Evolutionary conservation across 2,888 invertebrate genomes (phyloP).

Genomic region (Heliconius charithonia): DNA sequence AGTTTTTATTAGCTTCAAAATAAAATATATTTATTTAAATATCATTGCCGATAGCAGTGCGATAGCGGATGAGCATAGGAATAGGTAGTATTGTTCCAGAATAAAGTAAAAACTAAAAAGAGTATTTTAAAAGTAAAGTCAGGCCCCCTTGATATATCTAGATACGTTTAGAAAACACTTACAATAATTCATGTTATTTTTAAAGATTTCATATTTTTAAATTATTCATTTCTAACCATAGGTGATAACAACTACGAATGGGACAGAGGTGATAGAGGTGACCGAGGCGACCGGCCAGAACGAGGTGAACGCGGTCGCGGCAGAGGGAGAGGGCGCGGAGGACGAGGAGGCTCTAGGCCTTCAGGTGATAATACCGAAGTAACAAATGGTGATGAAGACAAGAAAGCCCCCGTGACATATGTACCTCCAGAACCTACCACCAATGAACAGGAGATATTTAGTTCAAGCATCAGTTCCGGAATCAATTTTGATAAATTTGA

Average conservation of each 20-base stretch:
- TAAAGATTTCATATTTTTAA: background rate
- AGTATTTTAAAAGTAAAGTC: background rate
- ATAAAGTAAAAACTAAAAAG: background rate
- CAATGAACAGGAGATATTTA: slow-evolving; percentile 88
- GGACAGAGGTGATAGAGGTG: slow-evolving; percentile 60
- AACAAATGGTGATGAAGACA: slow-evolving; percentile 64
- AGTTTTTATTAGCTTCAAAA: no score
- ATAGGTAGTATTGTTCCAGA: no score
- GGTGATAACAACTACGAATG: slow-evolving; percentile 43
- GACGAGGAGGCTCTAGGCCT: slow-evolving; percentile 49
- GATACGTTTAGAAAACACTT: background rate
- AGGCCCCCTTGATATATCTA: background rate
- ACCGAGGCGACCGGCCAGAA: slow-evolving; percentile 60
- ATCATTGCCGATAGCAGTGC: no score
- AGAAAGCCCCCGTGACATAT: slow-evolving; percentile 82
- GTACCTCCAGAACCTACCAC: slow-evolving; percentile 89
- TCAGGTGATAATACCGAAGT: slow-evolving; percentile 51
- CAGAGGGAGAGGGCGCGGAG: slow-evolving; percentile 51
- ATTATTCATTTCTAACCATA: background rate
- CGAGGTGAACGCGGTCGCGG: slow-evolving; percentile 54
- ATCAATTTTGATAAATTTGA: slow-evolving; percentile 97
- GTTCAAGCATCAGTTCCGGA: slow-evolving; percentile 88
- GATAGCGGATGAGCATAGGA: no score
- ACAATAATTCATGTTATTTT: background rate
- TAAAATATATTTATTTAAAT: no score